phyloP scores from a whole-genome alignment of 2,888 invertebrate genomes.

The Lochmaea crataegi region DNA sequence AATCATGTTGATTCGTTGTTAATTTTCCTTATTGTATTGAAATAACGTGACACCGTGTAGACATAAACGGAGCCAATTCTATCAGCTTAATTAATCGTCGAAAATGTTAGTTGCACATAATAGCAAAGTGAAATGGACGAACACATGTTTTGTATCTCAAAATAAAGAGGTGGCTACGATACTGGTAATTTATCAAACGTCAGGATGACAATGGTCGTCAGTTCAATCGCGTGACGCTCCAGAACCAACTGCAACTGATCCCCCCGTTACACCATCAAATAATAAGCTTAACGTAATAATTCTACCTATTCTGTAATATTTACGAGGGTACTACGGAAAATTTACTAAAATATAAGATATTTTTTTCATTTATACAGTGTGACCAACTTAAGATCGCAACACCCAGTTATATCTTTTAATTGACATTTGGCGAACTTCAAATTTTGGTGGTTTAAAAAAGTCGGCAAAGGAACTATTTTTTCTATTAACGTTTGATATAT shows the following conservation, averaged over 20 bases:
- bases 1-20: no score
- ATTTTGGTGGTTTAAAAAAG: no score
- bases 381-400: no score
- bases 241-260: no score
- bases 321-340: background rate
- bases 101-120: background rate
- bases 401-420: no score
- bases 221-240: constrained; percentile 38
- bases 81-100: background rate
- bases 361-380: no score
- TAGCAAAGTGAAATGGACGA: background rate
- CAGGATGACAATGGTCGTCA: constrained; percentile 53
- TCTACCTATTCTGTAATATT: background rate
- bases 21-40: no score
- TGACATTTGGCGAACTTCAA: no score
- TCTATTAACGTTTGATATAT: no score
- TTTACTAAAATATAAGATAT: no score
- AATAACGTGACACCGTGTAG: background rate
- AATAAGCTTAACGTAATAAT: background rate
- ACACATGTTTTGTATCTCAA: background rate
- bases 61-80: background rate
- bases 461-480: no score
- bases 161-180: background rate
- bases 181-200: constrained; percentile 58
- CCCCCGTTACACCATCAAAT: no score